Conservation (phyloP, 2,797 vertebrate genomes). For the Sebastes hopkinsi region DNA sequence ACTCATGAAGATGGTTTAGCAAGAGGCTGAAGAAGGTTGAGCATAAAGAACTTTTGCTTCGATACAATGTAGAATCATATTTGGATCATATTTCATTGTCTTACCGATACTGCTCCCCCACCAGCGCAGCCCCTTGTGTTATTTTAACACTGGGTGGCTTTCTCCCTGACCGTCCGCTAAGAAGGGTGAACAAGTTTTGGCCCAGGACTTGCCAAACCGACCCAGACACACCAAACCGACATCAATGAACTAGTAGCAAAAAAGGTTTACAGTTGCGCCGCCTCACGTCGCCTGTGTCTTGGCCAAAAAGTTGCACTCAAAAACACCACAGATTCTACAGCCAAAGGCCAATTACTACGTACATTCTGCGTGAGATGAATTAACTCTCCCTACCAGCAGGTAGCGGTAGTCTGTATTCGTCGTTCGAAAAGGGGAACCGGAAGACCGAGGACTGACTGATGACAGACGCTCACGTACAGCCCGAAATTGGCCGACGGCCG, state of each 20-base stretch:
- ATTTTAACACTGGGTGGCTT: not conserved
- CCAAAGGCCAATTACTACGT: not conserved
- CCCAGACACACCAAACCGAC: too few species aligned
- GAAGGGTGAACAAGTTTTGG: not conserved
- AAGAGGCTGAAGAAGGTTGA: not conserved
- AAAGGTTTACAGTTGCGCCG: accelerated
- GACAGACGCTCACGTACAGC: not conserved
- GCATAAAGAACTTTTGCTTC: not conserved
- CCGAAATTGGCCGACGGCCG: not conserved
- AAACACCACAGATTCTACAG: not conserved
- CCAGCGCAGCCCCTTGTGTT: not conserved
- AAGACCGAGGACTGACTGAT: not conserved
- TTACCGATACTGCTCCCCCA: not conserved
- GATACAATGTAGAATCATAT: too few species aligned
- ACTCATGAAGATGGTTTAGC: not conserved
- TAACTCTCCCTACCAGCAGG: not conserved
- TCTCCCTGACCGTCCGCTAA: not conserved
- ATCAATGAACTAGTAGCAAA: not conserved
- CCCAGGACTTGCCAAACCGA: not conserved
- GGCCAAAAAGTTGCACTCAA: not conserved
- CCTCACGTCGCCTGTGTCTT: too few species aligned
- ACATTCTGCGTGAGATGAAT: not conserved
- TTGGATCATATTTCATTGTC: not conserved
- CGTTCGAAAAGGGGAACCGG: not conserved
- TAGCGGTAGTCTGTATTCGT: not conserved